These are phyloP conservation scores for Aproaerema taeniolella DNA, from an alignment of 2,888 invertebrate genomes.

Conservation along the genomic window DNA sequence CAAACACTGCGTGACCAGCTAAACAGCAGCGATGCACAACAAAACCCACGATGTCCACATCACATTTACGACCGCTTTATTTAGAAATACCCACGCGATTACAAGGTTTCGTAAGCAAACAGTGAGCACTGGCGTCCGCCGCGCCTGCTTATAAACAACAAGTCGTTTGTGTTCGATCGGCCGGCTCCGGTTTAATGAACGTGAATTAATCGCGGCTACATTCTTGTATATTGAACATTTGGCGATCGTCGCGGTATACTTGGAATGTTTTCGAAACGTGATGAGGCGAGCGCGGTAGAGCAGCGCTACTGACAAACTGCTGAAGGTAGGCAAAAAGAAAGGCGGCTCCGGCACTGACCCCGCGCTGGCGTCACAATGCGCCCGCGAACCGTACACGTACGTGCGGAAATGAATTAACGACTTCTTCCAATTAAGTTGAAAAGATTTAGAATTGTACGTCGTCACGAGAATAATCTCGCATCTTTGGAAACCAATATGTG, in stretches of 20 bases:
- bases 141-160: slow-evolving; percentile 59
- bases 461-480: too few relatives aligned
- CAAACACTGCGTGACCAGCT: slow-evolving; percentile 14
- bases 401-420: slow-evolving; percentile 29
- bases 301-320: slow-evolving; percentile 41
- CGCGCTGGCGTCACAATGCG: slow-evolving; percentile 29
- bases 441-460: too few relatives aligned
- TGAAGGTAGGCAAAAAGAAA: slow-evolving; percentile 47
- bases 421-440: too few relatives aligned
- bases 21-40: slow-evolving; percentile 32
- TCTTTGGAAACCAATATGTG: too few relatives aligned
- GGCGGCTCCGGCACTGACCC: slow-evolving; percentile 34
- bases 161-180: slow-evolving; percentile 35
- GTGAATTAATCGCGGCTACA: slow-evolving; percentile 39
- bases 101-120: slow-evolving; percentile 56
- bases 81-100: slow-evolving; percentile 63
- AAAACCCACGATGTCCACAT: slow-evolving; percentile 45
- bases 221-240: slow-evolving; percentile 24
- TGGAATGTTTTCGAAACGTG: slow-evolving; percentile 25
- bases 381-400: slow-evolving; percentile 20
- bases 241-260: neutral
- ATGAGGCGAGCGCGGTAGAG: slow-evolving; percentile 43
- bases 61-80: slow-evolving; percentile 49
- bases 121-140: slow-evolving; percentile 41
- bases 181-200: slow-evolving; percentile 35